A percentile compares a stretch with the other conserved stretches of the same genome.
phyloP scores from a whole-genome alignment of 2,797 vertebrate species.

The Cryptoprocta ferox region DNA sequence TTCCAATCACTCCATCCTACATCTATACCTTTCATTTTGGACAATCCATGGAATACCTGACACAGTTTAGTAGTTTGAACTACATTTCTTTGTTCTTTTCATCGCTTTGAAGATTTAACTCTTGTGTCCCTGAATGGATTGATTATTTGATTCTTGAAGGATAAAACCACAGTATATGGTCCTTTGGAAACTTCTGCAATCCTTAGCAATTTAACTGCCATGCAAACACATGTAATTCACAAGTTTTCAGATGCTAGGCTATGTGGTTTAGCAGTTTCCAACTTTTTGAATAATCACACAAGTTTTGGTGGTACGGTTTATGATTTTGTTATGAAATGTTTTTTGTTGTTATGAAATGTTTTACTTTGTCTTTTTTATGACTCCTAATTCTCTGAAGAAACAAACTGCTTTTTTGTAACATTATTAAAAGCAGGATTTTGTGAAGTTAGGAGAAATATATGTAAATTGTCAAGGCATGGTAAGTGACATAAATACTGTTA shows the following conservation, averaged over 20 bases:
- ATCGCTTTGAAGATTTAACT: slow-evolving; percentile 37
- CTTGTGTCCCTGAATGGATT: neutral
- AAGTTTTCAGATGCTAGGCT: neutral
- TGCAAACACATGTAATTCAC: neutral
- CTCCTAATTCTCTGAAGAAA: slow-evolving; percentile 13
- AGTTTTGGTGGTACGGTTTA: neutral
- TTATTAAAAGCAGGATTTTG: neutral
- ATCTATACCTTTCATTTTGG: neutral
- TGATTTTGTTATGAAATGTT: slow-evolving; percentile 2
- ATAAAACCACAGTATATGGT: neutral
- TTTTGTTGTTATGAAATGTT: neutral
- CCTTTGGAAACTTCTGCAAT: neutral
- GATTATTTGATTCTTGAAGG: slow-evolving; percentile 6
- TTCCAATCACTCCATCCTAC: slow-evolving; percentile 14
- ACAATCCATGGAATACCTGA: slow-evolving; percentile 1
- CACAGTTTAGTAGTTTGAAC: slow-evolving; percentile 1
- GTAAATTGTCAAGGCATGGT: neutral
- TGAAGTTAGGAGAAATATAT: neutral
- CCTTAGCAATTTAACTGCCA: neutral
- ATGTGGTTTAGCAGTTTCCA: neutral
- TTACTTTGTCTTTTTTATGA: slow-evolving; percentile 24
- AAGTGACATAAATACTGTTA: neutral
- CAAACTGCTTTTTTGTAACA: neutral
- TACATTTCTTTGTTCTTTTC: slow-evolving; percentile 23
- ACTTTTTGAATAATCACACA: neutral